These are phyloP conservation scores for Lepus americanus DNA, from an alignment of 2,113 vertebrate genomes.

Conservation along the genomic window DNA sequence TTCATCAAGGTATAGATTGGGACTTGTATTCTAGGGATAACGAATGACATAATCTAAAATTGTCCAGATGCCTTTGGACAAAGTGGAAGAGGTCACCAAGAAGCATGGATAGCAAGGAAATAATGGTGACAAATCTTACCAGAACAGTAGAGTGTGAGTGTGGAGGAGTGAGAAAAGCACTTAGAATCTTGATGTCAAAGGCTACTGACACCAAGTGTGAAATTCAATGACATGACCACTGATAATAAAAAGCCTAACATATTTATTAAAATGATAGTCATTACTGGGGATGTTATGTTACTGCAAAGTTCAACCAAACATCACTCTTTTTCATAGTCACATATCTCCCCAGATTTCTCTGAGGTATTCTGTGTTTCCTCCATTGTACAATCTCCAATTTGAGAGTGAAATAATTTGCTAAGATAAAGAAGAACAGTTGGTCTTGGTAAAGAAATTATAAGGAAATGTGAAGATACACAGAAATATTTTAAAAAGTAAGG, in stretches of 20 bases:
- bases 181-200: neutral
- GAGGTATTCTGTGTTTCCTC: neutral
- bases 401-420: neutral
- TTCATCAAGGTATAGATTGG: neutral
- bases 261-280: neutral
- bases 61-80: slow-evolving; percentile 30
- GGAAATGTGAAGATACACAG: neutral
- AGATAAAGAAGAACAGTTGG: neutral
- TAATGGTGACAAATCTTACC: neutral
- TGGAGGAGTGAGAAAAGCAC: neutral
- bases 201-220: neutral
- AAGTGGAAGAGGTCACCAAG: slow-evolving; percentile 37
- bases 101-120: neutral
- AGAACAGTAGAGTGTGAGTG: neutral
- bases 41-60: slow-evolving; percentile 21
- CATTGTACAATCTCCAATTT: neutral
- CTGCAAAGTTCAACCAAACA: neutral
- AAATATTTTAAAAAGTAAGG: neutral
- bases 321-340: neutral
- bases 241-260: neutral
- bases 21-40: slow-evolving; percentile 10
- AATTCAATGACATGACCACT: neutral
- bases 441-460: neutral
- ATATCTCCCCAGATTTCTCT: neutral
- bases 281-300: neutral